Conservation (phyloP, 1,140 invertebrate species). For the Akabosia matsudoensis region DNA sequence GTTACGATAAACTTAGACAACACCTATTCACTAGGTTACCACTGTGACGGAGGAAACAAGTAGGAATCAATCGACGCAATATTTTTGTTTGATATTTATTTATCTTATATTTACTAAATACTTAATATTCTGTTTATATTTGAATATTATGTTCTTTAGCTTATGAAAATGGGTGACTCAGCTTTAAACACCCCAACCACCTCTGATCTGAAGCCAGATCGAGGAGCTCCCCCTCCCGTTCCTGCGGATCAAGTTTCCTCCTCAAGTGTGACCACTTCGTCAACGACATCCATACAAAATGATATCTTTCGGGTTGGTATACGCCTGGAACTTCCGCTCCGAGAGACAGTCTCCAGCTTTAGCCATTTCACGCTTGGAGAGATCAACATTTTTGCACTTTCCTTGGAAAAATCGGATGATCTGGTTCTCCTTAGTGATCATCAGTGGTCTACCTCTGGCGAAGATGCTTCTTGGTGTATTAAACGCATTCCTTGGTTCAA, state of each 20-base stretch:
- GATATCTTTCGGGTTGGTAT: conserved; percentile 32
- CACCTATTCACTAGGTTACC: neutral
- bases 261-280: neutral
- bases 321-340: conserved; percentile 29
- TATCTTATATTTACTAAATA: too few relatives aligned
- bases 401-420: conserved; percentile 37
- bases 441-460: neutral
- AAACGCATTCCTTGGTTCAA: conserved; percentile 45
- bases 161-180: too few relatives aligned
- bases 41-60: conserved; percentile 19
- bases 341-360: conserved; percentile 15
- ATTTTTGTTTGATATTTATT: too few relatives aligned
- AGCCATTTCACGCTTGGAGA: conserved; percentile 29
- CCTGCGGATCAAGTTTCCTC: too few relatives aligned
- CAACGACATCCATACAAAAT: too few relatives aligned
- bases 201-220: too few relatives aligned
- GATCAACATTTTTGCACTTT: conserved; percentile 40
- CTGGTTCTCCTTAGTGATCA: conserved; percentile 38
- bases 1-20: neutral
- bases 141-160: too few relatives aligned
- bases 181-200: too few relatives aligned
- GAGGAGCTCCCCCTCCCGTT: too few relatives aligned
- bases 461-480: too few relatives aligned
- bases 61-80: too few relatives aligned
- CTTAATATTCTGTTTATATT: too few relatives aligned